Base-by-base conservation (phyloP, 1,140 invertebrate genomes). In the Pogonomyrmex californicus region DNA sequence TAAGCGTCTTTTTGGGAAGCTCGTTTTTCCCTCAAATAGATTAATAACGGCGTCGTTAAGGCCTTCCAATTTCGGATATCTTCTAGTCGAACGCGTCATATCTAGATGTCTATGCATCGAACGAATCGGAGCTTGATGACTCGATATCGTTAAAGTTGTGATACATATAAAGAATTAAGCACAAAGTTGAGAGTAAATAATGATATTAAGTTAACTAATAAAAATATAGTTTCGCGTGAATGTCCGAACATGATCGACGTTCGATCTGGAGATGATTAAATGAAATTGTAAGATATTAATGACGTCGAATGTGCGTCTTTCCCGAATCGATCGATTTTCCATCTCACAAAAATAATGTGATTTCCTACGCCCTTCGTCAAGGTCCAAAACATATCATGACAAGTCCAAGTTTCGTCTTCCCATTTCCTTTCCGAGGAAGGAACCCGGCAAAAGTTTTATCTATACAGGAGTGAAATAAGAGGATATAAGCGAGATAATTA, bases 301-400 rank as follows among this genome's bases (percentile, higher is more conserved):
- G 70, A 76, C 41, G 17, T 41, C 49, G 12, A 71, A 36, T 54
- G 4, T 68, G 66, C n/a, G 38, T n/a, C 30, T 81, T 41, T 36
- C 12, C 68, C 75, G 68, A 30, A 60, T 73, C 38, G 56, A 56
- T 81, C 47, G n/a, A 71, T 82, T 36, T 71, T 71, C n/a, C 36
- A n/a, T 33, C 17, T 10, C 33, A 36, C 38, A 17, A 47, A 58
- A 71, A 44, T 41, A 36, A 44, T 82, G 41, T 71, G 65, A 81
- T 70, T 23, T 70, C 30, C 14, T 33, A 17, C 68, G 71, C 5
- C 4, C 14, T n/a, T 38, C 33, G 49, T 23, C 30, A 58, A 81
- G 9, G 23, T 73, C 17, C 38, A 58, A 73, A 60, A 73, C 66
- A 73, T 73, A 82, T 73, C 79, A 73, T 49, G 62, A 33, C 6